These are phyloP conservation scores for Nemotelus nigrinus DNA, from an alignment of 2,888 invertebrate species.

Conservation along the genomic window DNA sequence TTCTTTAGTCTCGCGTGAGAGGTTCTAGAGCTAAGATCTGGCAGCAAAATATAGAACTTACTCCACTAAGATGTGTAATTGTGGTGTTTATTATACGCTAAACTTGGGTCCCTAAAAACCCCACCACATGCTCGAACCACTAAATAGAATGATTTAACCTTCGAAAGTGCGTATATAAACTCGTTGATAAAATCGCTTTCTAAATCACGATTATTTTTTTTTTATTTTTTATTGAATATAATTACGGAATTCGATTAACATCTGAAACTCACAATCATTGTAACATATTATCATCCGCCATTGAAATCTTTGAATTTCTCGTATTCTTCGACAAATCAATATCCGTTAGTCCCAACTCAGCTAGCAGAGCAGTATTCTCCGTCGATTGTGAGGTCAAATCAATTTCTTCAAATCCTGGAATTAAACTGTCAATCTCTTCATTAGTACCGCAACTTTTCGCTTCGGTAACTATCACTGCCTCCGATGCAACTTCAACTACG, in stretches of 20 bases:
- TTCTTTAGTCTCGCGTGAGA: too few species aligned
- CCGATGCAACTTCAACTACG: conserved; percentile 50
- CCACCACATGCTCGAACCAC: too few species aligned
- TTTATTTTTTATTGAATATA: neutral
- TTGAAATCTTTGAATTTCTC: neutral
- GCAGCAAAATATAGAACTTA: too few species aligned
- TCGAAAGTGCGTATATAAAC: too few species aligned
- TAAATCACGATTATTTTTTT: neutral
- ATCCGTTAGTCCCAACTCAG: conserved; percentile 70
- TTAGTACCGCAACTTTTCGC: conserved; percentile 31
- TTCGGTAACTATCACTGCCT: conserved; percentile 19
- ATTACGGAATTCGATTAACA: neutral
- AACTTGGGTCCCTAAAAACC: too few species aligned
- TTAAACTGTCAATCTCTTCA: conserved; percentile 42
- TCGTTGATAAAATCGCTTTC: neutral
- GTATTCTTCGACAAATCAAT: conserved; percentile 58
- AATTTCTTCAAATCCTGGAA: conserved; percentile 41
- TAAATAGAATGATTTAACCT: too few species aligned
- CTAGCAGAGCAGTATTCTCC: conserved; percentile 60
- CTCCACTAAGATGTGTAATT: too few species aligned
- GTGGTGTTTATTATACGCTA: too few species aligned
- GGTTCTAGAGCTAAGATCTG: too few species aligned
- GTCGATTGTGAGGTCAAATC: conserved; percentile 18
- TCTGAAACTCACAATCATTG: neutral
- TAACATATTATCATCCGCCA: conserved; percentile 16